Evolutionary conservation across 2,888 invertebrate genomes (phyloP), one percentile per base, ranked within the genome.

Genomic region (Trypoxylon attenuatum): DNA sequence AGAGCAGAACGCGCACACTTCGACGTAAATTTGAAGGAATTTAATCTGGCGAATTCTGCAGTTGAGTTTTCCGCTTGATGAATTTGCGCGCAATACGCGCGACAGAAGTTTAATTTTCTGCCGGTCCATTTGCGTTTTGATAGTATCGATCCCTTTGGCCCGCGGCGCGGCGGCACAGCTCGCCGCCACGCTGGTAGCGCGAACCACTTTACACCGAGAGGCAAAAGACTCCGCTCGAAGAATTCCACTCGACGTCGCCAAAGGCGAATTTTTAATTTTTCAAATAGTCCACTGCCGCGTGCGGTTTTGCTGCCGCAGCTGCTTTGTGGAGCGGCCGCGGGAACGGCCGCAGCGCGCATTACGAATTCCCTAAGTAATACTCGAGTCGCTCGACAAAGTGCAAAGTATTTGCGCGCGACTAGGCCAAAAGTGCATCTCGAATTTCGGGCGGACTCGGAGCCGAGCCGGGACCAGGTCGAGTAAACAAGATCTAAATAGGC

Each of bases 21-120:
- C 49, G 60, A 52, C 51, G 27, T 38, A 55, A 25, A 45, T 46
- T 29, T 60, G 27, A 27, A 65, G 65, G 67, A 65, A 68, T 68
- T 68, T 68, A 65, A 65, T 68, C 65, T 65, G 29, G 50, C 29
- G 53, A 56, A 57, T 56, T 66, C 63, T 57, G 19, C 33, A 19
- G 21, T 13, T 46, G 47, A 55, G n/a, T 59, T 46, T 39, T 55
- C 52, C 50, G 58, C 15, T 47, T 42, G 63, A 64, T 45, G 54
- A 59, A 67, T 59, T 64, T 64, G 39, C 42, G 38, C 53, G 47
- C 10, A 3, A 6, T 33, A 52, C 63, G 56, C 53, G 39, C 38
- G 53, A 50, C 45, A 38, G 27, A 33, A 42, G 52, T 56, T 42
- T 54, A 63, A 63, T 63, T 63, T 65, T 49, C 47, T 49, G 52